Percentiles rank a stretch among this genome's conserved stretches.
Evolutionary conservation across 2,888 invertebrate species (phyloP).

Genomic region (Lymantria monacha): DNA sequence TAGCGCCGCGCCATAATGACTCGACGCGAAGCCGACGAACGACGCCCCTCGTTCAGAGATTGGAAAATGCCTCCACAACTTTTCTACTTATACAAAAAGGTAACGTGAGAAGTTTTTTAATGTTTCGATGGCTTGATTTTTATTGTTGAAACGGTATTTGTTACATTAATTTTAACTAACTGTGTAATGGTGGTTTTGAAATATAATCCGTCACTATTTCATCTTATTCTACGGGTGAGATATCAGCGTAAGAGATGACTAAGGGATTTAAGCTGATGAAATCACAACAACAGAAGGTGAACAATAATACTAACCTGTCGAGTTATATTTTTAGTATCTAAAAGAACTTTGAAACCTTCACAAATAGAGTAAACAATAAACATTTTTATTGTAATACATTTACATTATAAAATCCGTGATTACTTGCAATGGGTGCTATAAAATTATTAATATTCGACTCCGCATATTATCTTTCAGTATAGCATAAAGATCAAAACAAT

Average conservation of each 20-base stretch:
- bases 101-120: conserved; percentile 64
- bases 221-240: too few relatives aligned
- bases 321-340: too few relatives aligned
- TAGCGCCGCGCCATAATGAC: conserved; percentile 59
- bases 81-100: conserved; percentile 72
- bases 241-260: not conserved
- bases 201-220: too few relatives aligned
- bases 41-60: conserved; percentile 54
- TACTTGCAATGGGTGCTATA: not conserved
- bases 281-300: too few relatives aligned
- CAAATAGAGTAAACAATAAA: not conserved
- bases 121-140: conserved; percentile 60
- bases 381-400: not conserved
- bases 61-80: conserved; percentile 72
- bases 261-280: too few relatives aligned
- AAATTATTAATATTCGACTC: not conserved
- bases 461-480: conserved; percentile 8
- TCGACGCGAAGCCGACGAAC: conserved; percentile 40
- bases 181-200: too few relatives aligned
- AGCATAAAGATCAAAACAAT: conserved; percentile 2
- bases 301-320: too few relatives aligned
- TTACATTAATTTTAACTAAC: conserved; percentile 26
- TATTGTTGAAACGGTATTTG: conserved; percentile 46
- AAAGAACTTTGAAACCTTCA: too few relatives aligned
- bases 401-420: not conserved